Base-by-base conservation (phyloP, 2,888 invertebrate genomes). In the Linyphia triangularis region DNA sequence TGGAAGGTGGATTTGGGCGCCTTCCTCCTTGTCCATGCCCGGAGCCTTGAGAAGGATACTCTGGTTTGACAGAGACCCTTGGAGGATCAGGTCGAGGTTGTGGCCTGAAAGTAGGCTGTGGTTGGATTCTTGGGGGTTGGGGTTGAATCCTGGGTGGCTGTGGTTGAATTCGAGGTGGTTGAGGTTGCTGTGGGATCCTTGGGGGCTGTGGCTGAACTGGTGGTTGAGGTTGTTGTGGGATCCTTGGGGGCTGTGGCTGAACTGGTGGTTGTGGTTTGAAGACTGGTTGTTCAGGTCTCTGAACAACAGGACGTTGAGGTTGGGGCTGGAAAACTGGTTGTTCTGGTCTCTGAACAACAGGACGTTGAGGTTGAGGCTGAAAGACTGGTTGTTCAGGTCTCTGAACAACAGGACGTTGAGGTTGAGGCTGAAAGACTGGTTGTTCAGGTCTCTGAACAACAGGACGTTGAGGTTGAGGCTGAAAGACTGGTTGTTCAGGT, bases 281-380 rank as follows among this genome's bases (percentile, higher is more conserved):
- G 10, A 28, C 33, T 24, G 83, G 73, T 75, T 63, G 65, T 22
- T 77, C 37, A 37, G 85, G 72, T 43, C 43, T 43, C 43, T 43
- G 51, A 51, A 51, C 51, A 51, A 51, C 51, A 6, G 86, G 81
- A 24, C 43, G 70, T 24, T 73, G 69, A 1, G 82, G 82, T 43
- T 79, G 78, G 7, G 78, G 65, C 2, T 40, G 61, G n/a, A 37
- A 63, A 13, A 16, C 40, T 22, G 77, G 77, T 37, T 19, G 26
- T 43, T 40, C 16, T 4, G 78, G 78, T 19, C 51, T 24, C 28
- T 43, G 72, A 26, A 26, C n/a, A 59, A 65, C 59, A 16, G 33
- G 33, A 19, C 33, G 88, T 69, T 43, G 83, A 61, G 75, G 79
- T 7, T 72, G 88, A 67, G 82, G 88, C 67, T 67, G 72, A 28